A percentile compares a stretch with the other conserved stretches of the same genome.
phyloP scores from a whole-genome alignment of 2,888 invertebrate species.

The Nesidiocoris tenuis region DNA sequence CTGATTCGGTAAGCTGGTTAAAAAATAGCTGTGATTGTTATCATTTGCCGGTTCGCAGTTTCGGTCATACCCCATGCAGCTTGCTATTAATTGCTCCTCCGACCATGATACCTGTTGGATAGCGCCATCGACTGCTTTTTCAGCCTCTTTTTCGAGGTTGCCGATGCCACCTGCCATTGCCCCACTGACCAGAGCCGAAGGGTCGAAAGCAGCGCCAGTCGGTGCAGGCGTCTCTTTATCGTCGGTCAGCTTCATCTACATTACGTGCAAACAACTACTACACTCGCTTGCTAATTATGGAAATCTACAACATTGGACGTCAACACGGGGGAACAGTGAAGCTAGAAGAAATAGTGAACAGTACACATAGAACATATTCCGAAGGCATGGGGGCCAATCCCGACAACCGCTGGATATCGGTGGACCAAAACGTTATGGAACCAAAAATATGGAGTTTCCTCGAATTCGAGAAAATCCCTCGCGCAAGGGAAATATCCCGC shows the following conservation, averaged over 20 bases:
- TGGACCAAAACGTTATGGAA: too few relatives aligned
- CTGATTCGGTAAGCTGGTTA: too few relatives aligned
- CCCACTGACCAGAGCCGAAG: constrained; percentile 11
- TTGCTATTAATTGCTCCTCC: too few relatives aligned
- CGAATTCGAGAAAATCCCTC: too few relatives aligned
- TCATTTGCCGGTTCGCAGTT: too few relatives aligned
- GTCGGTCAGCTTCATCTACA: background rate
- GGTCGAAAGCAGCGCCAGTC: constrained; percentile 28
- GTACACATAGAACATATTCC: too few relatives aligned
- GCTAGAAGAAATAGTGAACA: background rate
- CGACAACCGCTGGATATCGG: too few relatives aligned
- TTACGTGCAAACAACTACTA: background rate
- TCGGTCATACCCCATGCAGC: background rate
- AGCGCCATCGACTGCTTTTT: constrained; percentile 59
- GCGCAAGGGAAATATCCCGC: too few relatives aligned
- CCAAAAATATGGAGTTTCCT: too few relatives aligned
- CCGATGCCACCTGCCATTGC: constrained; percentile 51
- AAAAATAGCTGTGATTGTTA: too few relatives aligned
- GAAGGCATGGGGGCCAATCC: too few relatives aligned
- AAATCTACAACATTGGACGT: background rate
- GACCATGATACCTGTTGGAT: constrained; percentile 58
- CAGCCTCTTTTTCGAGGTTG: constrained; percentile 58
- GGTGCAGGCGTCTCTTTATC: background rate
- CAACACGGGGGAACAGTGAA: background rate
- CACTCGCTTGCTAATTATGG: background rate